Evolutionary conservation across 2,888 invertebrate species (phyloP).

Genomic region (Arrhopalites spinosus): DNA sequence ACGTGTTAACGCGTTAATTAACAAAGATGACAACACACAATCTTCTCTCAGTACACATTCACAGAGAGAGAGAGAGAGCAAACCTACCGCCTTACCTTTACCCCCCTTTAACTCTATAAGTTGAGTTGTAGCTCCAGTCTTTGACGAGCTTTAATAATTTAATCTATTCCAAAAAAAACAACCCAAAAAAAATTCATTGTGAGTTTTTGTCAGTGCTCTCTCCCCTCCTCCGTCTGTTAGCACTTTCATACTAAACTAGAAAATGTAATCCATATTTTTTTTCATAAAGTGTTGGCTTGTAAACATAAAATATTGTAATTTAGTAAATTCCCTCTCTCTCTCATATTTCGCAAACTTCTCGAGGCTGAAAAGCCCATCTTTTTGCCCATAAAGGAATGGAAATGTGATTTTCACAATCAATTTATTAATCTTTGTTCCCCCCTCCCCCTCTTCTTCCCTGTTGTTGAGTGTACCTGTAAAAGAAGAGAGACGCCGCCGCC

Average conservation of each 20-base stretch:
- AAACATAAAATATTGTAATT: too few species aligned
- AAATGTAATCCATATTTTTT: too few species aligned
- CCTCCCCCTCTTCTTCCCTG: too few species aligned
- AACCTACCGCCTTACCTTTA: not conserved
- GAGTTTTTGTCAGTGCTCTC: not conserved
- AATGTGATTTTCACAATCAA: too few species aligned
- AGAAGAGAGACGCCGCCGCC: too few species aligned
- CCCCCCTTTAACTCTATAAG: not conserved
- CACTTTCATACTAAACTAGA: too few species aligned
- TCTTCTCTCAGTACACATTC: not conserved
- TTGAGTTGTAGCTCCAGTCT: not conserved
- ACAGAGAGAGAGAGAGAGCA: not conserved
- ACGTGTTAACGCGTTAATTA: conserved; percentile 38
- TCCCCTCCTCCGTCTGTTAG: not conserved
- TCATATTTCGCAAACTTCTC: too few species aligned
- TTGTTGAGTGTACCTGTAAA: too few species aligned
- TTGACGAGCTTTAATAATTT: conserved; percentile 13
- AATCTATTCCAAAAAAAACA: not conserved
- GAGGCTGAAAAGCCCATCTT: too few species aligned
- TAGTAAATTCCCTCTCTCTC: too few species aligned
- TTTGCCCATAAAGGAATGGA: too few species aligned
- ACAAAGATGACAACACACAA: conserved; percentile 36
- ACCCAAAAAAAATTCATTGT: not conserved
- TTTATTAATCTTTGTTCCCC: too few species aligned
- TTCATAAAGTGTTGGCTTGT: not conserved